A percentile compares a stretch with the other conserved stretches of the same genome.
Evolutionary conservation across 2,888 invertebrate species (phyloP).

Genomic region (Campaea margaritaria): DNA sequence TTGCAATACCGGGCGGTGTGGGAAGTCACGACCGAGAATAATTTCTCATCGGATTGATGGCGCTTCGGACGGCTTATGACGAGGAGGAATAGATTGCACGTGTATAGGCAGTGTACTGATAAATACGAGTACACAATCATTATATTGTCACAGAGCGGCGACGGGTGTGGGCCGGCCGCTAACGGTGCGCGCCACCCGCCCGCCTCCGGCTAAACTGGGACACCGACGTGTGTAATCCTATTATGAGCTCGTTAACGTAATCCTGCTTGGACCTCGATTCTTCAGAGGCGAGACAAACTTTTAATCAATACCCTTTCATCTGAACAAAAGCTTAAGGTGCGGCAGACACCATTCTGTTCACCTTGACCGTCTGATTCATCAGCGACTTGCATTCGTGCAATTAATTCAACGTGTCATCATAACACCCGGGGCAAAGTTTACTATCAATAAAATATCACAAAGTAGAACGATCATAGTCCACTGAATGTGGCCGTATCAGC

Average conservation of each 20-base stretch:
- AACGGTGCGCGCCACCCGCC: slow-evolving; percentile 48
- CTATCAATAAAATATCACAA: slow-evolving; percentile 44
- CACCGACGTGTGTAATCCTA: slow-evolving; percentile 78
- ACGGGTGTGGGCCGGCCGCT: slow-evolving; percentile 65
- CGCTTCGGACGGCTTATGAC: slow-evolving; percentile 60
- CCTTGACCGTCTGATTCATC: slow-evolving; percentile 49
- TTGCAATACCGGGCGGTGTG: slow-evolving; percentile 19
- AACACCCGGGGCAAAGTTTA: slow-evolving; percentile 50
- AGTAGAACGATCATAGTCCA: slow-evolving; percentile 49
- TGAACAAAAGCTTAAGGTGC: slow-evolving; percentile 25
- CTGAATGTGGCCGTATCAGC: slow-evolving; percentile 45
- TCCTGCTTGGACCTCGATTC: slow-evolving; percentile 68
- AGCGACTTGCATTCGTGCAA: slow-evolving; percentile 47
- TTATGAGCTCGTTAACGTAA: slow-evolving; percentile 82
- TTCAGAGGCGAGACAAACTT: slow-evolving; percentile 48
- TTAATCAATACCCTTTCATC: slow-evolving; percentile 44
- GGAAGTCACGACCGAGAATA: slow-evolving; percentile 54
- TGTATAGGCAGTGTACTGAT: slow-evolving; percentile 61
- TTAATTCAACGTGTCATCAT: slow-evolving; percentile 56
- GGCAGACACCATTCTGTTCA: slow-evolving; percentile 1
- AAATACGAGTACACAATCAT: slow-evolving; percentile 68
- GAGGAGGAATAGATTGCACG: slow-evolving; percentile 54
- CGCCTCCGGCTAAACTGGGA: slow-evolving; percentile 74
- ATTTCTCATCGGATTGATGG: slow-evolving; percentile 59
- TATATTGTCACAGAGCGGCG: slow-evolving; percentile 74